Base-by-base conservation (phyloP, 1,140 invertebrate species). In the Hirudo medicinalis region DNA sequence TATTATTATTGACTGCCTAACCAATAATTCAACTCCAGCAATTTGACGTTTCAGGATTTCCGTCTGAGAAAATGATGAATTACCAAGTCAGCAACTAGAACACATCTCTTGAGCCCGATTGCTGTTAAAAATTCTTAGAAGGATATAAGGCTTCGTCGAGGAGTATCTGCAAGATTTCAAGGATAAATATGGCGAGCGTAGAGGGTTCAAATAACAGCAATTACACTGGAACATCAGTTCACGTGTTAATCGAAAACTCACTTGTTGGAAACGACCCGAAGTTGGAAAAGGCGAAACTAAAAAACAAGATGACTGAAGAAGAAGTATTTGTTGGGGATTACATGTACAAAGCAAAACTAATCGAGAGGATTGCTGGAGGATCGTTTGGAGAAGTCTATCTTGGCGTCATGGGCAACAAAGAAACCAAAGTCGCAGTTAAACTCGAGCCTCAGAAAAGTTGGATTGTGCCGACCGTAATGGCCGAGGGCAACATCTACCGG, bases 401-500 rank as follows among this genome's bases (percentile, higher is more conserved):
- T n/a, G 73, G 73, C 17, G 40, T 69, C 27, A 49, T 69, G 54
- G 54, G 36, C 29, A 19, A 36, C 32, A 66, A 40, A 17, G 54
- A 63, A 22, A 36, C 60, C 5, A 29, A 72, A 25, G 70, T 74
- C 13, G 74, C 73, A 25, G 71, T 75, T 13, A 75, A 75, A 40
- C 29, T 75, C 20, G 74, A 75, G 63, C 74, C 67, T 13, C 70
- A 27, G 9, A 40, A 72, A 43, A 27, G 13, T 20, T 57, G 72
- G 15, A 55, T 63, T 20, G 6, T 43, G 0, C 57, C 55, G 66
- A 66, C 75, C 9, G 67, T 75, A 17, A 36, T 74, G 54, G 63
- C 69, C 53, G 74, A 75, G 57, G 72, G 74, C 25, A 74, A 72
- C 32, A 68, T 75, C n/a, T 75, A 75, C 53, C 40, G 69, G 57